Conservation (phyloP, 30 jellyfish, hydroid and myxozoan genomes). For the Aurelia aurita region DNA sequence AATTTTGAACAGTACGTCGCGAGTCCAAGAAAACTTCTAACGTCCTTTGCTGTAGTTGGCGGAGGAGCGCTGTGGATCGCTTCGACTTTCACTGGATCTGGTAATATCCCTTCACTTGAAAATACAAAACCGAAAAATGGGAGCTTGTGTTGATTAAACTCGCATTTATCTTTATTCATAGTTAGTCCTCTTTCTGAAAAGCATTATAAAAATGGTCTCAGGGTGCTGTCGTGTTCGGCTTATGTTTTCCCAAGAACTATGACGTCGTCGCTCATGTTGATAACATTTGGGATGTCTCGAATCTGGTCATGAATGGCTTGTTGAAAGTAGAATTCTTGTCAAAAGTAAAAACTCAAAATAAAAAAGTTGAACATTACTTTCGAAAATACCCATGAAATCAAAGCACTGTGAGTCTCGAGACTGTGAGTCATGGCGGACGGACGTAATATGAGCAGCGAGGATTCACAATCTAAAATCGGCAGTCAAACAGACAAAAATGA, state of each 20-base stretch:
- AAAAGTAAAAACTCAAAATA: too few species aligned
- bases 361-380: too few species aligned
- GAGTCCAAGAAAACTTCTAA: background rate
- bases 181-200: too few species aligned
- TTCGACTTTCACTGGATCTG: conserved; percentile 17
- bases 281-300: conserved; percentile 18
- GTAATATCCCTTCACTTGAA: conserved; percentile 30
- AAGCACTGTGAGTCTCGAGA: too few species aligned
- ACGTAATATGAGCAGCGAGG: too few species aligned
- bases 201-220: too few species aligned
- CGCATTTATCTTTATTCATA: conserved; percentile 29
- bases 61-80: conserved; percentile 44
- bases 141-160: conserved; percentile 14
- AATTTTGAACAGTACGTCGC: conserved; percentile 17
- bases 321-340: conserved; percentile 49
- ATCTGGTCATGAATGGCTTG: conserved; percentile 32
- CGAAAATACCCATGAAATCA: too few species aligned
- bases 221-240: conserved; percentile 18
- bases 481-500: too few species aligned
- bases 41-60: conserved; percentile 16
- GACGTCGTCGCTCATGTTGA: conserved; percentile 24
- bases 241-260: conserved; percentile 19
- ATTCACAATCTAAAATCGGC: too few species aligned
- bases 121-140: conserved; percentile 32
- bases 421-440: too few species aligned